phyloP scores from a whole-genome alignment of 2,113 vertebrate species.

The Ammodytes marinus region DNA sequence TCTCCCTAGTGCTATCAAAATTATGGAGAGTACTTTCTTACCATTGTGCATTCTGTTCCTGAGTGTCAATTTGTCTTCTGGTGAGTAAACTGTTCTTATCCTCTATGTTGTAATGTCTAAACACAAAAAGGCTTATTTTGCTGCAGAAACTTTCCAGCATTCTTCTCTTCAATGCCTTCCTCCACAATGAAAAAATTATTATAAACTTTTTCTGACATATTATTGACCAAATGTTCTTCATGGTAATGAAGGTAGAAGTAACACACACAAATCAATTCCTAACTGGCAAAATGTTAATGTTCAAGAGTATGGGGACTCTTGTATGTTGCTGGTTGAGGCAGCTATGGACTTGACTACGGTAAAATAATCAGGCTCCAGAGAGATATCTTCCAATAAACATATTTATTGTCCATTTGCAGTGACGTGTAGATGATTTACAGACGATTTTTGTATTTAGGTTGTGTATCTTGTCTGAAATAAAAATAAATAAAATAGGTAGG shows the following conservation, averaged over 20 bases:
- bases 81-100: conserved; percentile 31
- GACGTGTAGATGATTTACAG: no score
- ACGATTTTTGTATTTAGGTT: no score
- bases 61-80: conserved; percentile 9
- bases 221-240: neutral
- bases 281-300: no score
- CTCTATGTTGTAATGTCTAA: neutral
- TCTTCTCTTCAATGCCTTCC: neutral
- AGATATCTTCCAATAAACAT: no score
- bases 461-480: no score
- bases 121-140: neutral
- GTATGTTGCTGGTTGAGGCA: no score
- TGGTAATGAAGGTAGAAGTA: neutral
- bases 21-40: conserved; percentile 13
- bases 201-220: neutral
- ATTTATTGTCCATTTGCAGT: no score
- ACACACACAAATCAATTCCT: neutral
- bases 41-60: conserved; percentile 13
- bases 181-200: neutral
- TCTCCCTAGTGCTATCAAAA: conserved; percentile 20
- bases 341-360: no score
- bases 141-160: neutral
- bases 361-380: no score
- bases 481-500: no score
- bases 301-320: no score